Evolutionary conservation across 2,888 invertebrate genomes (phyloP), one percentile per base, ranked within the genome.

Genomic region (Taphrorychus bicolor): DNA sequence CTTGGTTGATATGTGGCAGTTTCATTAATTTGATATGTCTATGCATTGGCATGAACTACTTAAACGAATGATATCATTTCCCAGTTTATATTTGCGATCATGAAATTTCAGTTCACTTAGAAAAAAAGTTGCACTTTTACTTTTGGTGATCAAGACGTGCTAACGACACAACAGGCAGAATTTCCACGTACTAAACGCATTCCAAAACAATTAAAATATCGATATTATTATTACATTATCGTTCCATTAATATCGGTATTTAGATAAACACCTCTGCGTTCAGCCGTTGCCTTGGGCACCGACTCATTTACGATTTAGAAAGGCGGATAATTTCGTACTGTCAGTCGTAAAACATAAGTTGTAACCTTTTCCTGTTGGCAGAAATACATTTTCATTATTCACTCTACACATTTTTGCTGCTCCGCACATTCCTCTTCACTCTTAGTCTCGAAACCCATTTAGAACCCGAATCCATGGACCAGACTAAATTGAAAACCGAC

Each of bases 221-320:
- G 11, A 9, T 32, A 7, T 24, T 57, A 41, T 49, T 56, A 57
- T 56, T 63, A 63, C n/a, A n/a, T n/a, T 57, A 63, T 49, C 57
- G 57, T 64, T 64, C 40, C 40, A 59, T 32, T 64, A n/a, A 53
- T 18, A 58, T 51, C 52, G 58, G 58, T 23, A 52, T 64, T 64
- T 59, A 59, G 54, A 52, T 64, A 64, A 32, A 64, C 64, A 64
- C 64, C 64, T 64, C 58, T 64, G 58, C 64, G 19, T 45, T 64
- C 40, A 57, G 32, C n/a, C 24, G 64, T 64, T 45, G 64, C 64
- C 64, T 64, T 58, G 48, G 64, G 64, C 64, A 24, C 17, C 52
- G 58, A 64, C 58, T 58, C 53, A 64, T 64, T 64, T 64, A 59
- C 58, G 59, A 64, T 53, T 64, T 64, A 59, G 64, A 64, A 64